Conservation (phyloP, 2,888 invertebrate species). For the Cephus sareptanus region DNA sequence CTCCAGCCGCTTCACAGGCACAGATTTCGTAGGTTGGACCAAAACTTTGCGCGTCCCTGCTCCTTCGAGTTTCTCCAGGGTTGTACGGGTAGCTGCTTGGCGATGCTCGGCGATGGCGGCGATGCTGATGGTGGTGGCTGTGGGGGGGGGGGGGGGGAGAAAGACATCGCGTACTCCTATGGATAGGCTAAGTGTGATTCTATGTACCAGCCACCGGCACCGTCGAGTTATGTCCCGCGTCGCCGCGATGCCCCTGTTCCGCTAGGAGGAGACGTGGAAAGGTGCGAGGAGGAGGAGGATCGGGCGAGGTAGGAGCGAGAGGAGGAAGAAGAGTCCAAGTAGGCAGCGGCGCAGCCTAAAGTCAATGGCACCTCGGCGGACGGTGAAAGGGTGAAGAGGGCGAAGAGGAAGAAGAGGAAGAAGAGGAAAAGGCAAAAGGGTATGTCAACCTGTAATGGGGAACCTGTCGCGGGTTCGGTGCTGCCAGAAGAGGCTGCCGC, state of each 20-base stretch:
- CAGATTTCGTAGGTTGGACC: background rate
- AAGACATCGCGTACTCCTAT: constrained; percentile 32
- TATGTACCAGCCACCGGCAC: constrained; percentile 20
- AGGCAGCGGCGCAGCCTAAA: constrained; percentile 1
- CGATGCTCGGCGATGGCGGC: background rate
- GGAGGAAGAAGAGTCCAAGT: constrained; percentile 11
- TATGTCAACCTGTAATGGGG: constrained; percentile 1
- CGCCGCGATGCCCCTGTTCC: constrained; percentile 7
- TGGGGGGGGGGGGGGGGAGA: background rate
- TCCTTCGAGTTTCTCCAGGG: constrained; percentile 34
- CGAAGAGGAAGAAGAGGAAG: background rate
- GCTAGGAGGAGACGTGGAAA: background rate
- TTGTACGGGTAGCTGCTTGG: constrained; percentile 43
- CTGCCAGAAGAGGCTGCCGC: constrained; percentile 28
- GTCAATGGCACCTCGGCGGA: constrained; percentile 2
- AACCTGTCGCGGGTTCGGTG: constrained; percentile 17
- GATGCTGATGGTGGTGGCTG: background rate
- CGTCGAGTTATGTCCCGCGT: constrained; percentile 19
- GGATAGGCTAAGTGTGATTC: constrained; percentile 23
- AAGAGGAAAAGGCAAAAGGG: constrained; percentile 30
- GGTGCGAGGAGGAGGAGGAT: background rate
- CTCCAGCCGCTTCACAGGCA: background rate
- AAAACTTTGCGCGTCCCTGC: constrained; percentile 33
- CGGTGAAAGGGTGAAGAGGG: constrained; percentile 8
- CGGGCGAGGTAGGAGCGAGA: constrained; percentile 5